Evolutionary conservation across 2,113 vertebrate genomes (phyloP), one percentile per base, ranked within the genome.

Genomic region (Dicrurus megarhynchus): DNA sequence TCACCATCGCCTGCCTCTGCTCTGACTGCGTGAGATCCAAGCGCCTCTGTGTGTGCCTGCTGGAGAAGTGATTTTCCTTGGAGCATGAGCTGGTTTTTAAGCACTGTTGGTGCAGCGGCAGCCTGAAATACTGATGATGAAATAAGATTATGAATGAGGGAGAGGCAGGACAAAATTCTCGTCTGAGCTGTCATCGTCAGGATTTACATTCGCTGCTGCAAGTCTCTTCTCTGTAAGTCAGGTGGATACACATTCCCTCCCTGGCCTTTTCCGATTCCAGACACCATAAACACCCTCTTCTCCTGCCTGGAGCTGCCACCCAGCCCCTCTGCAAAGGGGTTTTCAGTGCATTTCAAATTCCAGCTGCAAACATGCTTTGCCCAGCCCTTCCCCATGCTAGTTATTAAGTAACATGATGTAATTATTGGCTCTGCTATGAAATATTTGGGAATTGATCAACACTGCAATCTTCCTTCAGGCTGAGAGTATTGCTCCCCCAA

Each of bases 51-150:
- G 93, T 64, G 84, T 79, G 56, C 84, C 94, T 92, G 89, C 87
- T 82, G 81, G 1, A 19, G 67, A 74, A 79, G 67, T 73, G 93
- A 82, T 94, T 94, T 95, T 89, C 91, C 93, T 89, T 73, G 91
- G 67, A 91, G 84, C 95, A 93, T 70, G 93, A 96, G 84, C 91
- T 91, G 91, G 21, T 50, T 96, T 89, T 95, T 80, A 96, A 93
- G 74, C 87, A 85, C 82, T 10, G 42, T 85, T 84, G 86, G 53
- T 5, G 60, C 93, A 87, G 87, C 55, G 93, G 50, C 86, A 92
- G 95, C 59, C 87, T 91, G 56, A 61, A 73, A 80, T 83, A 59
- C 87, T 74, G 74, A 93, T 93, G 6, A 3, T 73, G 91, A 81
- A 94, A 77, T 71, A 60, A 81, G 81, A 76, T 76, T 37, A 3